A percentile compares a stretch with the other conserved stretches of the same genome.
phyloP scores from a whole-genome alignment of 1,140 invertebrate genomes.

The Anoplophora glabripennis region DNA sequence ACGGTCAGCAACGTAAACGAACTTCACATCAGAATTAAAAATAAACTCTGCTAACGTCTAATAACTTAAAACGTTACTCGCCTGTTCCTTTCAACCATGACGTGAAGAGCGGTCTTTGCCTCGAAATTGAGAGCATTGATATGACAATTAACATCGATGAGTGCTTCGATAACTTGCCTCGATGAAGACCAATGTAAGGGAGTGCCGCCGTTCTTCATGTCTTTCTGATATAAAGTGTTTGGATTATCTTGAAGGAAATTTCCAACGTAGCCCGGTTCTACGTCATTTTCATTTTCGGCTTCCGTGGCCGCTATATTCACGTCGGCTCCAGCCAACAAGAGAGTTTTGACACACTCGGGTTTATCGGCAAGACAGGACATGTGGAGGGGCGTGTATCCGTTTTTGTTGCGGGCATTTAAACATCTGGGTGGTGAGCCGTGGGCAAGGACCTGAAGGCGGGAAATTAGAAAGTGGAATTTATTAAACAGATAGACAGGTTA shows the following conservation, averaged over 20 bases:
- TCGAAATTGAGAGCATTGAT: conserved; percentile 82
- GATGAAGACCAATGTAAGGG: conserved; percentile 88
- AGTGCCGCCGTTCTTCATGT: conserved; percentile 88
- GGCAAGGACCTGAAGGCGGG: conserved; percentile 29
- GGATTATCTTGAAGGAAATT: conserved; percentile 57
- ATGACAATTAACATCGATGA: conserved; percentile 80
- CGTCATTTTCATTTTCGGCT: conserved; percentile 18
- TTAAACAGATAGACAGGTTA: no score
- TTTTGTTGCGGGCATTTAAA: conserved; percentile 71
- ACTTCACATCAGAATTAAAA: no score
- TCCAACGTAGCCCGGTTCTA: conserved; percentile 52
- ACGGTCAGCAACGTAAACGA: not conserved
- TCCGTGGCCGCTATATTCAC: conserved; percentile 67
- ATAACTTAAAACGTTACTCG: conserved; percentile 2
- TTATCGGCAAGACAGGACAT: conserved; percentile 80
- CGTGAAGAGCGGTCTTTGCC: conserved; percentile 79
- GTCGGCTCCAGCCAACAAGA: conserved; percentile 79
- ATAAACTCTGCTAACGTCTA: not conserved
- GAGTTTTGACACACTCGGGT: conserved; percentile 81
- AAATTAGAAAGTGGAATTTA: no score
- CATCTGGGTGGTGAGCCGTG: conserved; percentile 34
- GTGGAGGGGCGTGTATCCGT: conserved; percentile 83
- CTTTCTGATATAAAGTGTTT: conserved; percentile 68
- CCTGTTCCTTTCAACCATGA: conserved; percentile 71
- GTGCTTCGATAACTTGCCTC: conserved; percentile 72